Evolutionary conservation across 2,888 invertebrate species (phyloP).

Genomic region (Sipha maydis): DNA sequence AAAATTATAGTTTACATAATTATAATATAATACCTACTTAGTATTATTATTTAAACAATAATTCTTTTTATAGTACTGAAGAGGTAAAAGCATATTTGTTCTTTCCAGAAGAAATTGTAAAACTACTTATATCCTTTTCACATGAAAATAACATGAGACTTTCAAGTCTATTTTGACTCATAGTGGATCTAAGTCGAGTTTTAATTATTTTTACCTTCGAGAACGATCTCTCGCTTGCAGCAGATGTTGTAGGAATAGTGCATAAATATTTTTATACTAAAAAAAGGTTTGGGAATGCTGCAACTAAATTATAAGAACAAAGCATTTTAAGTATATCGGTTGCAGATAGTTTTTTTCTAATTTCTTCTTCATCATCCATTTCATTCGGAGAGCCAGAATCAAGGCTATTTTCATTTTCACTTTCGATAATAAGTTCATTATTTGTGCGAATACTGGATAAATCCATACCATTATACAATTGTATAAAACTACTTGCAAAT

Average conservation of each 20-base stretch:
- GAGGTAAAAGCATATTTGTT: no score
- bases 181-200: background rate
- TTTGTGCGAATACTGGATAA: background rate
- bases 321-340: background rate
- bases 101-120: no score
- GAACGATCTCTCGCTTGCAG: background rate
- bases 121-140: constrained; percentile 28
- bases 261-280: constrained; percentile 37
- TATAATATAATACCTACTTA: no score
- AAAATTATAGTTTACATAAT: no score
- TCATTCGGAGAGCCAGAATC: no score
- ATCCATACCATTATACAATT: constrained; percentile 7
- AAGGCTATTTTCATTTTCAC: background rate
- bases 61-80: no score
- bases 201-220: no score
- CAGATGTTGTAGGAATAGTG: constrained; percentile 1
- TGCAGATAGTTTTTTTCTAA: background rate
- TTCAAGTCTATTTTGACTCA: constrained; percentile 1
- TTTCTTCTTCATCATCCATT: no score
- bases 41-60: no score
- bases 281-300: constrained; percentile 11
- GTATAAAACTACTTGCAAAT: constrained; percentile 18
- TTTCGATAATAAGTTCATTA: no score
- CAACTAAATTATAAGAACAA: background rate
- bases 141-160: constrained; percentile 9